phyloP scores from a whole-genome alignment of 2,888 invertebrate genomes.

The Anarsia innoxiella region DNA sequence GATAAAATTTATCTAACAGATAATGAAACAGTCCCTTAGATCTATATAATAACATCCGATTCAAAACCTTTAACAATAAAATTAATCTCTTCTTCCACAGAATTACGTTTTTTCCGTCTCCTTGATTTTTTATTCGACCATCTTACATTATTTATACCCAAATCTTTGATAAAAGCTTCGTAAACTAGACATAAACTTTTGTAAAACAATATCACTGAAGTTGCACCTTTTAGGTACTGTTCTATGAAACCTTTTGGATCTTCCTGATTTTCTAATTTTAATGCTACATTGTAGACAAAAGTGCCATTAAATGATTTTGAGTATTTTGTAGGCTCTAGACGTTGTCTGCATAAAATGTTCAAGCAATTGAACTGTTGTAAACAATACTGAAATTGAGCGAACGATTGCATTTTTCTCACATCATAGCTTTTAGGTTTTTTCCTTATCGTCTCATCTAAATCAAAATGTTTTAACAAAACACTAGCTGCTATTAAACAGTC shows the following conservation, averaged over 20 bases:
- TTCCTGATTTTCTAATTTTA: conserved; percentile 74
- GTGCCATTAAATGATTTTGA: conserved; percentile 83
- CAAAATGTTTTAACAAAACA: conserved; percentile 74
- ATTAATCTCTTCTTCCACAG: conserved; percentile 34
- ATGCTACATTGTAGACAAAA: conserved; percentile 82
- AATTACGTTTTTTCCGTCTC: conserved; percentile 33
- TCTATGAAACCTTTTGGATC: conserved; percentile 72
- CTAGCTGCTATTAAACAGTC: conserved; percentile 77
- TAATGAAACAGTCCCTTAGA: too few species aligned
- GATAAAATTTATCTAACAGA: too few species aligned
- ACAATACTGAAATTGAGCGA: conserved; percentile 80
- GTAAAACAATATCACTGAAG: conserved; percentile 48
- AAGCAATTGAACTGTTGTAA: conserved; percentile 75
- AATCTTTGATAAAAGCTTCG: conserved; percentile 32
- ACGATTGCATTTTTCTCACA: conserved; percentile 73
- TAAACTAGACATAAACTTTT: conserved; percentile 42
- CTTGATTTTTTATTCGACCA: conserved; percentile 37
- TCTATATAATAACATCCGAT: too few species aligned
- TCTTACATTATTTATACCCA: conserved; percentile 37
- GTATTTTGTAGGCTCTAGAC: conserved; percentile 73
- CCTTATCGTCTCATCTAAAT: conserved; percentile 70
- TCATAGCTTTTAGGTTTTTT: conserved; percentile 74
- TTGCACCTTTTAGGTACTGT: conserved; percentile 57
- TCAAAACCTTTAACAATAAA: conserved; percentile 60
- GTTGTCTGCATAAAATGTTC: conserved; percentile 78